phyloP scores from a whole-genome alignment of 2,888 invertebrate genomes.

The Stenotaenia linearis region DNA sequence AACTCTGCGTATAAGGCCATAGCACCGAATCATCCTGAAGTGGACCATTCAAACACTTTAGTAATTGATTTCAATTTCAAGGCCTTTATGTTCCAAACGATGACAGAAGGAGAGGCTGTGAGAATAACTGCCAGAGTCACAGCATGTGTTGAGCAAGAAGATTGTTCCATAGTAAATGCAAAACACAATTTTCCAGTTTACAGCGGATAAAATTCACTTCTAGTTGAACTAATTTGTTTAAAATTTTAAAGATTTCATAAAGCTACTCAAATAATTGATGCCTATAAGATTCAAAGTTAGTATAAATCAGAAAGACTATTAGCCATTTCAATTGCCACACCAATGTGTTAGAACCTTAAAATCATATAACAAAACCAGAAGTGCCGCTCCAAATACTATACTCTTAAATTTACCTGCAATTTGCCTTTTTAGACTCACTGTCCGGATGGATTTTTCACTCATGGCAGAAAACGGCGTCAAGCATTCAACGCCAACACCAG shows the following conservation, averaged over 20 bases:
- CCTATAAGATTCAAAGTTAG: no score
- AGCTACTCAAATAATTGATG: no score
- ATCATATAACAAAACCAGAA: no score
- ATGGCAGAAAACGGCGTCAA: not conserved
- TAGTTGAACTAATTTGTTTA: no score
- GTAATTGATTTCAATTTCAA: constrained; percentile 43
- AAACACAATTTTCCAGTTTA: not conserved
- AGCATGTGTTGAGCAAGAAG: constrained; percentile 42
- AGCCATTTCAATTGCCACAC: no score
- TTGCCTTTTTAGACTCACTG: not conserved
- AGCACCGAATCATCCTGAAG: constrained; percentile 42
- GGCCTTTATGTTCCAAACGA: constrained; percentile 45
- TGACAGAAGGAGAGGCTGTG: constrained; percentile 42
- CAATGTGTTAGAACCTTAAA: no score
- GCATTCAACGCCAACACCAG: not conserved
- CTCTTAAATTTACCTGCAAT: not conserved
- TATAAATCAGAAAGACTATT: no score
- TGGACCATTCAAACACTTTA: constrained; percentile 40
- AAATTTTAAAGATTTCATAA: no score
- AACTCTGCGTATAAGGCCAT: constrained; percentile 42
- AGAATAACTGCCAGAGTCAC: constrained; percentile 43
- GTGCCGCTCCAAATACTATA: no score
- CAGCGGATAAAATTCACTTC: no score
- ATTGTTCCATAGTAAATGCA: constrained; percentile 41
- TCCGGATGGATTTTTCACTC: not conserved